Base-by-base conservation (phyloP, 2,888 invertebrate species). In the Lamellibrachia satsuma region DNA sequence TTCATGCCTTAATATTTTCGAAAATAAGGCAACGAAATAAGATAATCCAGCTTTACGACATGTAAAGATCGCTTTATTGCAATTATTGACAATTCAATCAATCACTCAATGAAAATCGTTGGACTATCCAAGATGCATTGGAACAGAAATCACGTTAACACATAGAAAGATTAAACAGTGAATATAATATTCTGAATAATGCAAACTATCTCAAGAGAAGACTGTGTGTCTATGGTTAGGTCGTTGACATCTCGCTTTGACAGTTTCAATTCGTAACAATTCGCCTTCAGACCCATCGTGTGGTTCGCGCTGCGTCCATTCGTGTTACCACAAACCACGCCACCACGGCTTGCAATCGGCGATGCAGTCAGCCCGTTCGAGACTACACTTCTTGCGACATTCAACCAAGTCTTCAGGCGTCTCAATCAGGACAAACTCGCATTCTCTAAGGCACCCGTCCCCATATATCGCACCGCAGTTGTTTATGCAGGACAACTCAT, bases 351-450 rank as follows among this genome's bases (percentile, higher is more conserved):
- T 75, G 15, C 75, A 75, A 6, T 6, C 75, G 75, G 22, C 75
- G 22, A 75, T 6, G n/a, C 75, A 75, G 22, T 75, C 22, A 75
- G 22, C 75, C 6, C 15, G 75, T 75, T 75, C 75, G 22, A 75
- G 22, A 4, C 4, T 15, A 75, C 75, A 75, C 22, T 75, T 75
- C 75, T 75, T 75, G 75, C 75, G 75, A 75, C 75, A 75, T n/a
- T 75, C 22, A 22, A n/a, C n/a, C 75, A 75, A 75, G 75, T 75
- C 75, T 0, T 75, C 75, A 6, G 75, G 75, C 6, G 7, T 75
- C 75, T 75, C 75, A n/a, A 75, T 75, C 22, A 75, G 75, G 75
- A 75, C 75, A 75, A 75, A 75, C 75, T 75, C 75, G 75, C 75
- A 75, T 75, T 75, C 75, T 75, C 75, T 75, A 15, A 22, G 6